Percentiles rank a stretch among this genome's conserved stretches.
These are phyloP conservation scores for Drosophila sordidula DNA, from an alignment of 2,888 invertebrate species.

Conservation along the genomic window DNA sequence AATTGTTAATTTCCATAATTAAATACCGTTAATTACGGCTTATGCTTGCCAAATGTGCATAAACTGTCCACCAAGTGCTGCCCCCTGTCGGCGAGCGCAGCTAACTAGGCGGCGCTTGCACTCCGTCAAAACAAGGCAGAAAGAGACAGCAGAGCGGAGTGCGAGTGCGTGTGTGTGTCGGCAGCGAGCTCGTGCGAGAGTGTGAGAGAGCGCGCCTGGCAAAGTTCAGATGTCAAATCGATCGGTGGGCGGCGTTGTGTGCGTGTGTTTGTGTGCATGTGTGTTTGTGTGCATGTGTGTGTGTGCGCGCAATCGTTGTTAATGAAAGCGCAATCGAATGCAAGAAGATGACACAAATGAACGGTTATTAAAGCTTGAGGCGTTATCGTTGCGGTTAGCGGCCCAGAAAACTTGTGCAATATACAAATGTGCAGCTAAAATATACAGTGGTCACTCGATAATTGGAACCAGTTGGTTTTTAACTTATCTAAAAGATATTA, in stretches of 20 bases:
- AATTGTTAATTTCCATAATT: slow-evolving; percentile 79
- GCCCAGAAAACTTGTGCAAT: slow-evolving; percentile 47
- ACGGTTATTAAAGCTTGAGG: slow-evolving; percentile 64
- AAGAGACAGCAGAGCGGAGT: slow-evolving; percentile 16
- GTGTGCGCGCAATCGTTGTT: slow-evolving; percentile 39
- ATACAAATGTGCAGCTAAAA: background rate
- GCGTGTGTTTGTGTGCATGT: background rate
- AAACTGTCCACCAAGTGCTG: slow-evolving; percentile 29
- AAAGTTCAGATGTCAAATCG: slow-evolving; percentile 74
- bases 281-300: background rate
- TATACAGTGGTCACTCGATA: background rate
- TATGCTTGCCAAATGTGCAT: slow-evolving; percentile 40
- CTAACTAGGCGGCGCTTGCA: slow-evolving; percentile 21
- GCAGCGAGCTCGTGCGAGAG: slow-evolving; percentile 8
- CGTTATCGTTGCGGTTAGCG: slow-evolving; percentile 37
- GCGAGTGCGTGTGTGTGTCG: background rate
- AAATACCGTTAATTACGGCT: slow-evolving; percentile 73
- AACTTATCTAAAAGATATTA: no score
- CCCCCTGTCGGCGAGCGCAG: slow-evolving; percentile 31
- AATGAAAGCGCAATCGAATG: slow-evolving; percentile 47
- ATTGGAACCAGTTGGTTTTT: background rate
- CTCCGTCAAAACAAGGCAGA: slow-evolving; percentile 9
- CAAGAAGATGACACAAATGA: slow-evolving; percentile 70
- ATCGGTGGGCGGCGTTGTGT: slow-evolving; percentile 47
- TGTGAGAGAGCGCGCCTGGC: slow-evolving; percentile 4